Percentiles rank a stretch among this genome's conserved stretches.
These are phyloP conservation scores for Microcebus tavaratra DNA, from an alignment of 2,113 vertebrate genomes.

Conservation along the genomic window DNA sequence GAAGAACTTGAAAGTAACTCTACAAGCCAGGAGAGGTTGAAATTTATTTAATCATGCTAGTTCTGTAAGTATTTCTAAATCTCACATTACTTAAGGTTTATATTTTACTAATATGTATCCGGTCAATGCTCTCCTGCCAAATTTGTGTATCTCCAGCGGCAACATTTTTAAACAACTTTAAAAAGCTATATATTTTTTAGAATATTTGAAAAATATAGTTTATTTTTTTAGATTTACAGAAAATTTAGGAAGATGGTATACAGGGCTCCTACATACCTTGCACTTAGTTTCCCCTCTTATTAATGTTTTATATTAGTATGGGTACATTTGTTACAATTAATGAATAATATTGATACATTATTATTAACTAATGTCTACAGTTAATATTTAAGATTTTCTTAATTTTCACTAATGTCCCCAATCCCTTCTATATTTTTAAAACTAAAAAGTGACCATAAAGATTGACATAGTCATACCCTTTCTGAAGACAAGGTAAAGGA, in stretches of 20 bases:
- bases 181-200: not conserved
- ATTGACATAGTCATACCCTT: not conserved
- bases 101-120: not conserved
- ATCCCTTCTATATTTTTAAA: not conserved
- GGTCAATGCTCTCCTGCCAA: not conserved
- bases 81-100: not conserved
- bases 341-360: too few relatives aligned
- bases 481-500: conserved; percentile 33
- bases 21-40: not conserved
- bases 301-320: too few relatives aligned
- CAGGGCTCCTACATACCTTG: too few relatives aligned
- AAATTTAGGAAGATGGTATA: too few relatives aligned
- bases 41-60: not conserved
- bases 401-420: too few relatives aligned
- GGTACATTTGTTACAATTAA: too few relatives aligned
- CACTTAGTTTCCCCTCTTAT: too few relatives aligned
- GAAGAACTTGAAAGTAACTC: not conserved
- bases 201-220: too few relatives aligned
- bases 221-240: too few relatives aligned
- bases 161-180: not conserved
- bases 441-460: not conserved
- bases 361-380: too few relatives aligned
- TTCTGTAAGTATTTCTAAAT: conserved; percentile 4
- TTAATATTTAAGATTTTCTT: too few relatives aligned
- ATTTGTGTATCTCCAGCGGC: not conserved